These are phyloP conservation scores for Corbicula japonica DNA, from an alignment of 2,888 invertebrate genomes.

Conservation along the genomic window DNA sequence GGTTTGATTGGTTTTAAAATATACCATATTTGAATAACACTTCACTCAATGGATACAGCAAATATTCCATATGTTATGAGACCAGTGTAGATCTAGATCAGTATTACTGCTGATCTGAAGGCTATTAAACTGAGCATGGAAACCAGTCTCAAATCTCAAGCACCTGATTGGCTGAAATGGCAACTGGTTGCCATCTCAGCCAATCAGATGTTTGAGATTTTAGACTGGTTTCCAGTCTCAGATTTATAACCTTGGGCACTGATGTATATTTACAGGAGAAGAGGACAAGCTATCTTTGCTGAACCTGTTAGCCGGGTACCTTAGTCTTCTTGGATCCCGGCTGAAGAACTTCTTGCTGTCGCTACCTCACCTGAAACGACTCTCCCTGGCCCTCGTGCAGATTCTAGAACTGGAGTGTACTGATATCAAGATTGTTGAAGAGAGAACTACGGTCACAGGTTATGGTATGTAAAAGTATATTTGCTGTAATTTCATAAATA, in stretches of 20 bases:
- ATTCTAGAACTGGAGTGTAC: constrained; percentile 79
- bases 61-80: too few species aligned
- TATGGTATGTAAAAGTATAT: constrained; percentile 60
- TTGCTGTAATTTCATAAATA: not conserved
- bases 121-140: not conserved
- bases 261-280: constrained; percentile 74
- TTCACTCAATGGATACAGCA: too few species aligned
- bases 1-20: too few species aligned
- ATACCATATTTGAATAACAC: too few species aligned
- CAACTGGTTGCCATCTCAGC: too few species aligned
- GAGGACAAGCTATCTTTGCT: constrained; percentile 78
- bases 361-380: constrained; percentile 76
- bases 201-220: too few species aligned
- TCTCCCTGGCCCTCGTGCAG: constrained; percentile 80
- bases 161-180: too few species aligned
- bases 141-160: too few species aligned
- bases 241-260: too few species aligned
- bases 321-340: constrained; percentile 79
- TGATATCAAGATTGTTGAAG: constrained; percentile 80
- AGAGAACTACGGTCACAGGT: constrained; percentile 70
- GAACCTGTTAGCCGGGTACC: constrained; percentile 79
- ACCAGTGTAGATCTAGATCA: too few species aligned
- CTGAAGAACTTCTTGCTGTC: constrained; percentile 76
- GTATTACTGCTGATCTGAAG: too few species aligned
- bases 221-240: too few species aligned